phyloP scores from a whole-genome alignment of 1,140 invertebrate species.

The Calephelis nemesis region DNA sequence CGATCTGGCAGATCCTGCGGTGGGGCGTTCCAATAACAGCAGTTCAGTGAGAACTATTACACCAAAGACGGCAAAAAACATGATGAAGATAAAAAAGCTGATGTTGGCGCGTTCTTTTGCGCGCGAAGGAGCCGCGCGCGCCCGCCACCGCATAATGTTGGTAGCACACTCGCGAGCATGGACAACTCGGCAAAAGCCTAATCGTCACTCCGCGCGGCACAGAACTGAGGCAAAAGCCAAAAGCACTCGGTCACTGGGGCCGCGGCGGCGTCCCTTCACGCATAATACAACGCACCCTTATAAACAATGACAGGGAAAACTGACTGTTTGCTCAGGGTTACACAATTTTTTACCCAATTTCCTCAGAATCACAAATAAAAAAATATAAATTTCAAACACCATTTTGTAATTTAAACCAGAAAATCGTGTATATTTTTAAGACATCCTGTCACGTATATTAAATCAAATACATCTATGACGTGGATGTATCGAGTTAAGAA shows the following conservation, averaged over 20 bases:
- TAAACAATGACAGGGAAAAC: constrained; percentile 42
- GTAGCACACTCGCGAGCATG: constrained; percentile 52
- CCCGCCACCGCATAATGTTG: constrained; percentile 63
- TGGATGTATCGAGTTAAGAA: no score
- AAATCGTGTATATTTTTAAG: no score
- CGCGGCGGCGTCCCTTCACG: constrained; percentile 37
- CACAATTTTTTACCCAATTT: not conserved
- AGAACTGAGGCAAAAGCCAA: constrained; percentile 33
- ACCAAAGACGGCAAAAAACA: constrained; percentile 93
- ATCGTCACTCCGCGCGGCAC: constrained; percentile 42
- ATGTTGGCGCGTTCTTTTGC: constrained; percentile 89
- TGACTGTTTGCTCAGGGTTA: constrained; percentile 27
- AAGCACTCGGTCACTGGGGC: constrained; percentile 44
- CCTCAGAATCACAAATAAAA: not conserved
- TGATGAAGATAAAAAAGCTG: constrained; percentile 92
- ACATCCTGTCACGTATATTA: no score
- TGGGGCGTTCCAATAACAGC: constrained; percentile 84
- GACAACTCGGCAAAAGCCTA: constrained; percentile 34
- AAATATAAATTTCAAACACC: no score
- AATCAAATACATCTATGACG: not conserved
- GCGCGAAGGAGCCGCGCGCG: constrained; percentile 64
- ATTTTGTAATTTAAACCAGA: no score
- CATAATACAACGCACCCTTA: constrained; percentile 41
- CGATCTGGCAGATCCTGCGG: constrained; percentile 55
- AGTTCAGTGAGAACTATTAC: constrained; percentile 91